Conservation (phyloP, 92 coral and sea anemone genomes). For the Heteractis magnifica region DNA sequence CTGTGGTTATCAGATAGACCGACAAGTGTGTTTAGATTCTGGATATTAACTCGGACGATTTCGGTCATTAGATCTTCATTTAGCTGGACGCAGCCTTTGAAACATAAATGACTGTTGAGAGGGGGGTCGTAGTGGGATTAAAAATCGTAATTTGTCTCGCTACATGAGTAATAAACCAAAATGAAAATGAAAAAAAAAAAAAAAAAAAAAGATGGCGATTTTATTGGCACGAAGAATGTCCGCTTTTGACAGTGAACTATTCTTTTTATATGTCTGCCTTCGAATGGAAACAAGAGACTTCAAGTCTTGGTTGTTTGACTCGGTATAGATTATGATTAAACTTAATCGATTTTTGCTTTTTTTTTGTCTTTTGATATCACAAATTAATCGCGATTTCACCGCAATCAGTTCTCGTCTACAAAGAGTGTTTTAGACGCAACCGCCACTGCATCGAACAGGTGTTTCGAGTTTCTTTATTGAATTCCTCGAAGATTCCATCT, state of each 20-base stretch:
- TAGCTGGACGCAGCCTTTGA: conserved; percentile 2
- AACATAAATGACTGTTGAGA: conserved; percentile 19
- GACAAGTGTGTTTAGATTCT: conserved; percentile 19
- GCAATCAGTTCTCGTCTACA: too few species aligned
- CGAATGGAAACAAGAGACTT: too few species aligned
- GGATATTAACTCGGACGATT: conserved; percentile 27
- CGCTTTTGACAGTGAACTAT: neutral
- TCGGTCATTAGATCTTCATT: conserved; percentile 33
- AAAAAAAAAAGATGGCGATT: neutral
- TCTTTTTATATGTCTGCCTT: neutral
- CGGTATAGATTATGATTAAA: too few species aligned
- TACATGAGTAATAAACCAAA: conserved; percentile 28
- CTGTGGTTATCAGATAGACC: conserved; percentile 32
- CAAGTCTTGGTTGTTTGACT: too few species aligned
- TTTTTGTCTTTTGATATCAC: too few species aligned
- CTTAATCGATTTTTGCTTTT: too few species aligned
- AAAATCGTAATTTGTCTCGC: conserved; percentile 25
- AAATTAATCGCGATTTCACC: too few species aligned
- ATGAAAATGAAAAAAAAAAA: conserved; percentile 6
- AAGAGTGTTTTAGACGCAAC: too few species aligned
- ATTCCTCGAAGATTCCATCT: too few species aligned
- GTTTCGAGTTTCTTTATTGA: too few species aligned
- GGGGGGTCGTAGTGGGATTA: conserved; percentile 19
- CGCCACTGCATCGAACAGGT: too few species aligned
- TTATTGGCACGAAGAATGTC: neutral